These are phyloP conservation scores for Pseudorectes ferrugineus DNA, from an alignment of 2,113 vertebrate species.

Conservation along the genomic window DNA sequence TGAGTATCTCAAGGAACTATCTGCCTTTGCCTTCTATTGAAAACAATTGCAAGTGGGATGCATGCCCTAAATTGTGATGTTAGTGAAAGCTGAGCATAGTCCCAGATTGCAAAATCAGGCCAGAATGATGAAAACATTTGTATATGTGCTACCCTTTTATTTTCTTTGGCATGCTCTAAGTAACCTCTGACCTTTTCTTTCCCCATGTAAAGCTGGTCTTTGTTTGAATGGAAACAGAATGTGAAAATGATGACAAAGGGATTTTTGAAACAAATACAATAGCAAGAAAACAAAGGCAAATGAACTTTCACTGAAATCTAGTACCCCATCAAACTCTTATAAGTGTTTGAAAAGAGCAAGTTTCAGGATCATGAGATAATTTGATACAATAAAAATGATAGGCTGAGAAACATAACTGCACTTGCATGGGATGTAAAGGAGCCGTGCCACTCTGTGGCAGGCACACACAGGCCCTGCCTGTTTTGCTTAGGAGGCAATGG, in stretches of 20 bases:
- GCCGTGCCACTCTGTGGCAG: background rate
- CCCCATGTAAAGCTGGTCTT: constrained; percentile 41
- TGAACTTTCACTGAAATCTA: constrained; percentile 45
- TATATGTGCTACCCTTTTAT: constrained; percentile 61
- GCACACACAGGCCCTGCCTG: accelerated
- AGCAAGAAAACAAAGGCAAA: constrained; percentile 6
- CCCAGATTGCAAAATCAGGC: constrained; percentile 57
- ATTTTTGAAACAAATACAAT: constrained; percentile 47
- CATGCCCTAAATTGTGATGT: constrained; percentile 45
- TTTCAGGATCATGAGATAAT: background rate
- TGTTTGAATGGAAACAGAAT: constrained; percentile 58
- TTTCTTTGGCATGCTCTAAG: constrained; percentile 50
- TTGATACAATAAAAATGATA: background rate
- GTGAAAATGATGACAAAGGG: constrained; percentile 52
- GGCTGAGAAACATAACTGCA: background rate
- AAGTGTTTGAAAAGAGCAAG: background rate
- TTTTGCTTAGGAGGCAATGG: background rate
- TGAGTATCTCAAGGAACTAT: constrained; percentile 20
- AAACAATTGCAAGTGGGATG: constrained; percentile 38
- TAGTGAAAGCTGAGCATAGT: constrained; percentile 53
- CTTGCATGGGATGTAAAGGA: background rate
- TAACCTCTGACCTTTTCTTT: constrained; percentile 45
- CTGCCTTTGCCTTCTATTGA: constrained; percentile 34
- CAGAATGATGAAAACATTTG: constrained; percentile 67
- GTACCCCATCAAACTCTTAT: background rate